Percentiles rank a stretch among this genome's conserved stretches.
phyloP scores from a whole-genome alignment of 2,888 invertebrate genomes.

The Lymantria monacha region DNA sequence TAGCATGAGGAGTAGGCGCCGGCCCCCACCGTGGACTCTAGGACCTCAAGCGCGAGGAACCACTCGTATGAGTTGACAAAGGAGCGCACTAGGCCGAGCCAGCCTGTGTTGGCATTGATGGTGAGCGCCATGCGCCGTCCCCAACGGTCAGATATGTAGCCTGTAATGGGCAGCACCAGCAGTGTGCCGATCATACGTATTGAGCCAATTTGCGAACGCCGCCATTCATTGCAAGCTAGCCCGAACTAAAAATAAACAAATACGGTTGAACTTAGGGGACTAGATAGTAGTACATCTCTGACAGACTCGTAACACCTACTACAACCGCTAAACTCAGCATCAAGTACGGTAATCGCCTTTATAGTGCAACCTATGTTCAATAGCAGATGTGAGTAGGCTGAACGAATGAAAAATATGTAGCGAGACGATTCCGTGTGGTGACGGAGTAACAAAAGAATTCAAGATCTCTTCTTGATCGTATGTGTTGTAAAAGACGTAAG shows the following conservation, averaged over 20 bases:
- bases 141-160: slow-evolving; percentile 88
- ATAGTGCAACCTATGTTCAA: too few relatives aligned
- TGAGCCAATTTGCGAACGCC: slow-evolving; percentile 87
- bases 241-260: slow-evolving; percentile 73
- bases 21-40: slow-evolving; percentile 86
- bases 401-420: too few relatives aligned
- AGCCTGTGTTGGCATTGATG: slow-evolving; percentile 83
- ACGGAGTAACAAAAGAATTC: too few relatives aligned
- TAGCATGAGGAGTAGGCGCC: slow-evolving; percentile 88
- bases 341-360: too few relatives aligned
- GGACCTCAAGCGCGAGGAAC: slow-evolving; percentile 86
- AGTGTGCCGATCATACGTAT: slow-evolving; percentile 88
- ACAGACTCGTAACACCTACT: too few relatives aligned
- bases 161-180: slow-evolving; percentile 86
- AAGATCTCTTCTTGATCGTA: too few relatives aligned
- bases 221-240: slow-evolving; percentile 87
- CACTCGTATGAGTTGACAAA: slow-evolving; percentile 86
- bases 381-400: too few relatives aligned
- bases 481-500: too few relatives aligned
- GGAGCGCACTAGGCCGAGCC: slow-evolving; percentile 86
- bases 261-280: too few relatives aligned
- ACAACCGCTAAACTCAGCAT: too few relatives aligned
- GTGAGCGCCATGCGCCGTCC: slow-evolving; percentile 85
- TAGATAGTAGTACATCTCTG: too few relatives aligned
- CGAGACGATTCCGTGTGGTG: too few relatives aligned